Evolutionary conservation across 1,140 invertebrate species (phyloP).

Genomic region (Drosophila baimaii): DNA sequence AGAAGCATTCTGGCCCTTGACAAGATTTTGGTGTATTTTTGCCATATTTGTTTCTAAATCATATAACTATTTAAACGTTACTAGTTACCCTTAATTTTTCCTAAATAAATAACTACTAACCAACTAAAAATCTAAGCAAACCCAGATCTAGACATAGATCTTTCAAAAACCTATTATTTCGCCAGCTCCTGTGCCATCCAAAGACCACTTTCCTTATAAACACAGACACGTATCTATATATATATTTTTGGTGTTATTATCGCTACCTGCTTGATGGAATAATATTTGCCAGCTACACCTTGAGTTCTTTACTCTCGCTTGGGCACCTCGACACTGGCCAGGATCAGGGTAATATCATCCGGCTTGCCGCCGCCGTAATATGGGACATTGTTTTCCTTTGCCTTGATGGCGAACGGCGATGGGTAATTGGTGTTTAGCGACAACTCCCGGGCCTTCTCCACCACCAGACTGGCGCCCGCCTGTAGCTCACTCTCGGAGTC

Average conservation of each 20-base stretch:
- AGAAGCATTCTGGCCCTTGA: no score
- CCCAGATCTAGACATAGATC: no score
- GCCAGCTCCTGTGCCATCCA: background rate
- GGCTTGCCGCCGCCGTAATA: conserved; percentile 55
- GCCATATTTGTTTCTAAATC: no score
- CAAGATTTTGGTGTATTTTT: no score
- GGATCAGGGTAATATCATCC: conserved; percentile 64
- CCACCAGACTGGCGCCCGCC: conserved; percentile 37
- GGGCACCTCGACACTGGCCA: conserved; percentile 57
- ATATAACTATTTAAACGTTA: no score
- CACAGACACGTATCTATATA: background rate
- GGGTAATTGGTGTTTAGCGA: conserved; percentile 27
- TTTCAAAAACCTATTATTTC: no score
- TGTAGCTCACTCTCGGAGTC: conserved; percentile 28
- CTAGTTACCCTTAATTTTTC: no score
- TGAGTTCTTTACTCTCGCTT: background rate
- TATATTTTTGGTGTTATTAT: conserved; percentile 21
- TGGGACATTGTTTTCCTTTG: conserved; percentile 21
- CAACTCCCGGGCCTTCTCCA: conserved; percentile 34
- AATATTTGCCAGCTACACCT: conserved; percentile 15
- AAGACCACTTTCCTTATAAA: conserved; percentile 1
- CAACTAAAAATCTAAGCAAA: no score
- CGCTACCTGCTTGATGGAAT: conserved; percentile 17
- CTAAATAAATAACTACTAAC: background rate
- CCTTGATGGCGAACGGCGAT: conserved; percentile 55